A percentile compares a stretch with the other conserved stretches of the same genome.
phyloP scores from a whole-genome alignment of 2,113 vertebrate genomes.

The Ptilorrhoa leucosticta region DNA sequence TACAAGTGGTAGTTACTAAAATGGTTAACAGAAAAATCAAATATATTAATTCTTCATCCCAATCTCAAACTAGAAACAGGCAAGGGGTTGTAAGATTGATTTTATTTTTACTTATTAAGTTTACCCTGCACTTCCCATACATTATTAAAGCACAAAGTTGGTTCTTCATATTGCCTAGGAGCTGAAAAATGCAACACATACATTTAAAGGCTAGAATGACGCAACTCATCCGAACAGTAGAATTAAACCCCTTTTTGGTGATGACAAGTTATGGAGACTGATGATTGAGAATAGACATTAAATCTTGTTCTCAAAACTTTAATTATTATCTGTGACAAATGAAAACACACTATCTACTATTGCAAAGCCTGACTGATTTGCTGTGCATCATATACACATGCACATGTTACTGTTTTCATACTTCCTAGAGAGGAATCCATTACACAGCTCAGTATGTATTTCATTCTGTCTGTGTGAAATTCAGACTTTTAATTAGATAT shows the following conservation, averaged over 20 bases:
- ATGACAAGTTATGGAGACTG: not conserved
- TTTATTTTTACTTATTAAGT: not conserved
- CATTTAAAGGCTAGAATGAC: not conserved
- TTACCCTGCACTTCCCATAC: not conserved
- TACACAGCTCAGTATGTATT: not conserved
- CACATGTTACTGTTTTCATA: not conserved
- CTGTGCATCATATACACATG: not conserved
- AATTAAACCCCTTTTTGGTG: not conserved
- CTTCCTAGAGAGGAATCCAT: not conserved
- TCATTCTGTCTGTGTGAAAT: not conserved
- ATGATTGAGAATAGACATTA: not conserved
- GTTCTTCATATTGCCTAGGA: not conserved
- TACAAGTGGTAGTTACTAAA: not conserved
- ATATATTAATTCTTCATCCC: not conserved
- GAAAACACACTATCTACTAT: not conserved
- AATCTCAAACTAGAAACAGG: not conserved
- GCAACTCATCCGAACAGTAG: not conserved
- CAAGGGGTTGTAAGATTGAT: fast-evolving
- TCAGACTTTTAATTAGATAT: not conserved
- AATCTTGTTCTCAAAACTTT: not conserved
- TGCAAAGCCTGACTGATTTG: not conserved
- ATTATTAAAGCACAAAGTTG: not conserved
- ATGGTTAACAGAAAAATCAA: not conserved
- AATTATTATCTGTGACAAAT: not conserved
- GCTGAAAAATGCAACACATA: not conserved